Conservation (phyloP, 2,888 invertebrate genomes). For the Lumbricus terrestris region DNA sequence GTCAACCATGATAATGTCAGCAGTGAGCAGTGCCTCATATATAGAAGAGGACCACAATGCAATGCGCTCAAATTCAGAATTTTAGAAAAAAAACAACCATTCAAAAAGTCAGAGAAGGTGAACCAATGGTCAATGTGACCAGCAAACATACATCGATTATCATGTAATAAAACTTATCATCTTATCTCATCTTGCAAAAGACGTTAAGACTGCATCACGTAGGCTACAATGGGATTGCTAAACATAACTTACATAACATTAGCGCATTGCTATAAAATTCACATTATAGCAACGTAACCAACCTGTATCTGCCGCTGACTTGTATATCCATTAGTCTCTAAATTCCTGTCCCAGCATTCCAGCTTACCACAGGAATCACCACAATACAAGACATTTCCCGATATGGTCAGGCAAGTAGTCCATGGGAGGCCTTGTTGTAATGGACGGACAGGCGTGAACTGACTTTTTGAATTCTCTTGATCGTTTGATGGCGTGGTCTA, state of each 20-base stretch:
- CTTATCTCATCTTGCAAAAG: neutral
- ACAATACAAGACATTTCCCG: neutral
- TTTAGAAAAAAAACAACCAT: too few species aligned
- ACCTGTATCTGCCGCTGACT: neutral
- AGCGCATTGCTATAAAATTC: neutral
- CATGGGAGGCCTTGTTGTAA: neutral
- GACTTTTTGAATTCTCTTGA: too few species aligned
- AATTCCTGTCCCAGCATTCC: neutral
- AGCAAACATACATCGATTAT: too few species aligned
- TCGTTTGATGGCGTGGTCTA: neutral
- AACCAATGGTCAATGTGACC: too few species aligned
- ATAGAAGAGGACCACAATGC: too few species aligned
- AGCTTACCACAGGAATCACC: neutral
- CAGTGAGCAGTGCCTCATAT: too few species aligned
- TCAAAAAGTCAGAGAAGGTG: too few species aligned
- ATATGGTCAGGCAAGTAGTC: neutral
- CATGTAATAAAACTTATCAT: neutral
- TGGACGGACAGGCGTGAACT: neutral
- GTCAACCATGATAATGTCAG: too few species aligned
- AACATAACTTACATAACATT: neutral
- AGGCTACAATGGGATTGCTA: neutral
- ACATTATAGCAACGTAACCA: neutral
- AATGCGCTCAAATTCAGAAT: too few species aligned
- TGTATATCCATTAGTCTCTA: neutral
- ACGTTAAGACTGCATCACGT: neutral